Conservation (phyloP, 2,797 vertebrate species). For the Buceros bicornis region DNA sequence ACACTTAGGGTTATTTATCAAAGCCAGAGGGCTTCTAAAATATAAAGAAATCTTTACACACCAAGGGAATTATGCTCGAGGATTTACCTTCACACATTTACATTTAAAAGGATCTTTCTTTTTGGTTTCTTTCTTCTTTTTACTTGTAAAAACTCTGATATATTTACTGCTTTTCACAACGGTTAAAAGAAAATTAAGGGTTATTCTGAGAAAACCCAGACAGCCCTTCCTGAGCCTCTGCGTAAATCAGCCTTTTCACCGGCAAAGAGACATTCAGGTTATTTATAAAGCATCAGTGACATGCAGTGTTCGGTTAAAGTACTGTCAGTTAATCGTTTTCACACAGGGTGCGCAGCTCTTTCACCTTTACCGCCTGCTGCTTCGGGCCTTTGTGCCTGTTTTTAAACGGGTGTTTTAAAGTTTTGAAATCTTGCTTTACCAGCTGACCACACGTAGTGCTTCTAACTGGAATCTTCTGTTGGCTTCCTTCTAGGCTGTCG, state of each 20-base stretch:
- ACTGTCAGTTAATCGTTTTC: neutral
- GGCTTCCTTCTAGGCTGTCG: constrained; percentile 82
- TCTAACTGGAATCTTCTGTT: neutral
- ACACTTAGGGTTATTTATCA: constrained; percentile 45
- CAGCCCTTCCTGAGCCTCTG: neutral
- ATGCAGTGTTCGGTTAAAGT: constrained; percentile 25
- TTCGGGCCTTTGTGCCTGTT: neutral
- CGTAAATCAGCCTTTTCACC: neutral
- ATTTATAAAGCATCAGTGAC: constrained; percentile 34
- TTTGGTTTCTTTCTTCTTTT: neutral
- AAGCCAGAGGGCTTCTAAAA: constrained; percentile 47
- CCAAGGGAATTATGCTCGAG: constrained; percentile 3
- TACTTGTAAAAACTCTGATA: neutral
- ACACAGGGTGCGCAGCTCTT: neutral
- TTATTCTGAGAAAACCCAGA: neutral
- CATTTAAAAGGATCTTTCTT: constrained; percentile 31
- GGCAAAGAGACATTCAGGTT: neutral
- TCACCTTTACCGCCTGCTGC: neutral
- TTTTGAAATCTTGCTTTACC: neutral
- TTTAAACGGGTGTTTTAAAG: neutral
- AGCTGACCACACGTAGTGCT: neutral
- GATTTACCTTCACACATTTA: constrained; percentile 35
- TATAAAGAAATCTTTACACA: constrained; percentile 24
- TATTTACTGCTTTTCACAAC: neutral
- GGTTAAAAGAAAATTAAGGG: constrained; percentile 24